Evolutionary conservation across 2,113 vertebrate species (phyloP), one percentile per base, ranked within the genome.

Genomic region (Bufo gargarizans): DNA sequence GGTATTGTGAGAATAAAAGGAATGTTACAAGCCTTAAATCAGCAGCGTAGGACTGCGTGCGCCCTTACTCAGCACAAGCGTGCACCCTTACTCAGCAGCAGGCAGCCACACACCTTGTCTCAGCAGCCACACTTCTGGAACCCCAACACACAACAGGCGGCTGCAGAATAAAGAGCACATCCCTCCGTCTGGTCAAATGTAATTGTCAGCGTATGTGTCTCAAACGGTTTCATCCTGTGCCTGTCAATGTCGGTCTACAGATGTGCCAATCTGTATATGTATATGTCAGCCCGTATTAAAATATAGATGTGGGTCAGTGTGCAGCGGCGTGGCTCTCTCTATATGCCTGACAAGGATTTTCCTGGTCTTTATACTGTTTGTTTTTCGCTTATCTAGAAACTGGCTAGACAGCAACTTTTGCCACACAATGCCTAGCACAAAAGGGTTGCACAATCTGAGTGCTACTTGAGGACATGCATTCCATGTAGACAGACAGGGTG

Each of bases 1-100:
- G n/a, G 19, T 86, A 65, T 86, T 77, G 53, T 49, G n/a, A 77
- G 74, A 77, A 19, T 33, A 59, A 43, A 77, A 65, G 33, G 85
- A 77, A 77, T 78, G 74, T 55, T 53, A 77, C 77, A 45, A 63
- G 65, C 16, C 76, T 43, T 22, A 77, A 53, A 79, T 86, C 74
- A 65, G 76, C 85, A 86, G 8, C 76, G 69, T 22, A 43, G 76
- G 56, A 55, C 56, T 47, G 69, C 61, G 11, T 7, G 9, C 19
- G 56, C 47, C 85, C 85, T 86, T 65, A 79, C 47, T 86, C 85
- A 86, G 85, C 85, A 85, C 76, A 86, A 69, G 49, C 61, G 10
- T 33, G 2, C 43, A 13, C n/a, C 85, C 85, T 55, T 22, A 69
- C 22, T 86, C 76, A 79, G 85, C 85, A 56, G 45, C 53, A 86